Conservation (phyloP, 2,797 vertebrate species). For the Rhodeus uyekii region DNA sequence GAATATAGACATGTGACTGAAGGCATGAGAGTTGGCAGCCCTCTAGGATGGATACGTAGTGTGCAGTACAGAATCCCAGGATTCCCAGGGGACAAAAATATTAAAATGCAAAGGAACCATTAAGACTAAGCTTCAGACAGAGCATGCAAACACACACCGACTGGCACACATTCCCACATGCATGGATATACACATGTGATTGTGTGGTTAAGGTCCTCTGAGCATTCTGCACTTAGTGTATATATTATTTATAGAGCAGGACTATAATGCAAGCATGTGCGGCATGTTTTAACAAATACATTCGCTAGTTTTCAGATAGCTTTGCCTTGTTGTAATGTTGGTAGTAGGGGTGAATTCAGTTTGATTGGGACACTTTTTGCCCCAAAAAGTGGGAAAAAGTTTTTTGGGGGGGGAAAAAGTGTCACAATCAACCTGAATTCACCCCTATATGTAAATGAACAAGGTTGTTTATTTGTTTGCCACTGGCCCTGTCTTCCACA, state of each 20-base stretch:
- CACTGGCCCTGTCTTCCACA: not conserved
- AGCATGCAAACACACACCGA: not conserved
- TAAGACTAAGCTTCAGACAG: constrained; percentile 9
- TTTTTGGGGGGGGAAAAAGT: too few relatives aligned
- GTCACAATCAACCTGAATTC: too few relatives aligned
- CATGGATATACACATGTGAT: not conserved
- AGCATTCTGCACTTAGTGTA: constrained; percentile 56
- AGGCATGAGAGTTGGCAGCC: not conserved
- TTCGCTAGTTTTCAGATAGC: not conserved
- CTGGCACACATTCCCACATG: not conserved
- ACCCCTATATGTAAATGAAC: too few relatives aligned
- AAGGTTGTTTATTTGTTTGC: not conserved
- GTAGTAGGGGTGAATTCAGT: not conserved
- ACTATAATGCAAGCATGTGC: constrained; percentile 15
- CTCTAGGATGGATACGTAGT: not conserved
- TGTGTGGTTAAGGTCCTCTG: constrained; percentile 33
- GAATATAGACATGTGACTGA: not conserved
- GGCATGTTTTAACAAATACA: too few relatives aligned
- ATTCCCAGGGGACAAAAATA: not conserved
- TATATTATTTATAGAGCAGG: constrained; percentile 64
- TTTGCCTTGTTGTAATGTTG: not conserved
- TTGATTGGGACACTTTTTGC: too few relatives aligned
- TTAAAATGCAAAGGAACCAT: not conserved
- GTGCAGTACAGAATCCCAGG: not conserved
- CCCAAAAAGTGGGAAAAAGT: too few relatives aligned